Conservation (phyloP, 2,113 vertebrate genomes). For the Arvicanthis niloticus region DNA sequence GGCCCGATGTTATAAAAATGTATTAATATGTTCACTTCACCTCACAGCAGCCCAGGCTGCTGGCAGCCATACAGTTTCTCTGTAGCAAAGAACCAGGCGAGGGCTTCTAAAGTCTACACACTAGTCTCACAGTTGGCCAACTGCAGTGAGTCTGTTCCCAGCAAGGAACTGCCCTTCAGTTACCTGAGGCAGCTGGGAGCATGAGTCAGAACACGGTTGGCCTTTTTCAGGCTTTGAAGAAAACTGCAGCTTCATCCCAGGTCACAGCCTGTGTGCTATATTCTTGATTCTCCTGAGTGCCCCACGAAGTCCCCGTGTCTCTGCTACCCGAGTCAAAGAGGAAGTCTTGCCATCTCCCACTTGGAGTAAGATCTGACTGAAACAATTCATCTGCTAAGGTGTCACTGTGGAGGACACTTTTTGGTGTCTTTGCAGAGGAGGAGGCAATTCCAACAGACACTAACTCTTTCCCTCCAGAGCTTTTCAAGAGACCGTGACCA, state of each 20-base stretch:
- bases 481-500: not conserved
- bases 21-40: not conserved
- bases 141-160: not conserved
- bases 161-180: not conserved
- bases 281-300: not conserved
- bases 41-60: not conserved
- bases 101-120: too few species aligned
- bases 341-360: not conserved
- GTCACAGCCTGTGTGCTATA: not conserved
- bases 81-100: not conserved
- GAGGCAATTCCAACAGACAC: not conserved
- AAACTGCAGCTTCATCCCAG: not conserved
- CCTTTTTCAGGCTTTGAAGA: not conserved
- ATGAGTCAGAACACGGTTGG: not conserved
- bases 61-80: accelerated
- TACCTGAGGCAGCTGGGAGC: not conserved
- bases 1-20: not conserved
- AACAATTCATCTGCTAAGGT: not conserved
- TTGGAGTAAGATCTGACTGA: not conserved
- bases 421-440: accelerated
- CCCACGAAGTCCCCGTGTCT: not conserved
- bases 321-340: not conserved
- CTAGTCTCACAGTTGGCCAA: not conserved
- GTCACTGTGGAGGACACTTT: not conserved
- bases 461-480: not conserved